These are phyloP conservation scores for Parascotia fuliginaria DNA, from an alignment of 2,888 invertebrate species.

Conservation along the genomic window DNA sequence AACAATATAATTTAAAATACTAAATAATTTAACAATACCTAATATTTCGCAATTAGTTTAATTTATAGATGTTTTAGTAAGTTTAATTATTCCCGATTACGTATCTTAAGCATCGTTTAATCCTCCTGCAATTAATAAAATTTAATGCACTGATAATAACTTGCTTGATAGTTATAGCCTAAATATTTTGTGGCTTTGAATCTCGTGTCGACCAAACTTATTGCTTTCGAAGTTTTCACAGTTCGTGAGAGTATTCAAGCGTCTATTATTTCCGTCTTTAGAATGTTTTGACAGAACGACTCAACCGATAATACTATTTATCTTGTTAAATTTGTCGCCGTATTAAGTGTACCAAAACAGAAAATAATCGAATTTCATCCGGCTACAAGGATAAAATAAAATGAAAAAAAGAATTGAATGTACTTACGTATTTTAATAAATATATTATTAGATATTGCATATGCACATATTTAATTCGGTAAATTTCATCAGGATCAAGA, in stretches of 20 bases:
- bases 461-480: too few species aligned
- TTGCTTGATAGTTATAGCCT: conserved; percentile 19
- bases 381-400: conserved; percentile 4
- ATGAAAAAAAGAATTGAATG: too few species aligned
- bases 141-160: not conserved
- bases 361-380: not conserved
- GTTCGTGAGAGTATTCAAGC: conserved; percentile 65
- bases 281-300: conserved; percentile 54
- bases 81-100: not conserved
- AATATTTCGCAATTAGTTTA: not conserved
- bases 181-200: conserved; percentile 42
- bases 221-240: conserved; percentile 37
- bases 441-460: too few species aligned
- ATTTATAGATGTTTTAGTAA: not conserved
- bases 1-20: too few species aligned
- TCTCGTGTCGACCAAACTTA: conserved; percentile 32
- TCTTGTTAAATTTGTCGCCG: conserved; percentile 38
- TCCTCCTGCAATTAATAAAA: not conserved
- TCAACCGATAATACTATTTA: conserved; percentile 39
- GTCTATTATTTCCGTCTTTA: conserved; percentile 52
- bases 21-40: too few species aligned
- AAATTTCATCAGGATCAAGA: too few species aligned
- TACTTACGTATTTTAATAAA: too few species aligned
- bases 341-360: conserved; percentile 10
- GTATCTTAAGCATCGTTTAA: not conserved